Percentiles rank a stretch among this genome's conserved stretches.
These are phyloP conservation scores for Craseonycteris thonglongyai DNA, from an alignment of 2,113 vertebrate genomes.

Conservation along the genomic window DNA sequence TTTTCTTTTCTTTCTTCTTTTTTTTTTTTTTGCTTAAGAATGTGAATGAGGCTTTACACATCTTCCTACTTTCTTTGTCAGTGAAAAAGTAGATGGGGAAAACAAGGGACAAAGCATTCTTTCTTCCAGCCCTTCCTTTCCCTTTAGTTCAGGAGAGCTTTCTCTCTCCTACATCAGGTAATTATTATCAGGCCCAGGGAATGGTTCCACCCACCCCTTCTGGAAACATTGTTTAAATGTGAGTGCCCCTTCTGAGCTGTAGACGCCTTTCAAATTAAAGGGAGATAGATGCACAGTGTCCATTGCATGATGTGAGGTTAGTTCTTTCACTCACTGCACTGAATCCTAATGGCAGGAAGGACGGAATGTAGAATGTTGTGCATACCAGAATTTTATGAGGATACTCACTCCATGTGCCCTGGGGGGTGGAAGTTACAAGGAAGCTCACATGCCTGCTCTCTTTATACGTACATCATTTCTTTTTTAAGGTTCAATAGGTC, in stretches of 20 bases:
- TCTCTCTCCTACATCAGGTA: neutral
- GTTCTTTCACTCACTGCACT: slow-evolving; percentile 16
- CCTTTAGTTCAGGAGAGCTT: neutral
- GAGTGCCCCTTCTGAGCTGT: slow-evolving; percentile 15
- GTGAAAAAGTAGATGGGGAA: neutral
- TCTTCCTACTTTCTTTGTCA: neutral
- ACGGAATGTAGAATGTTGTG: slow-evolving; percentile 13
- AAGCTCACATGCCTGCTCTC: slow-evolving; percentile 47
- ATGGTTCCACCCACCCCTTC: neutral
- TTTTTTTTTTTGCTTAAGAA: neutral
- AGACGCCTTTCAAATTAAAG: slow-evolving; percentile 26
- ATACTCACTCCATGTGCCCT: slow-evolving; percentile 19
- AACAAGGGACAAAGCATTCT: neutral
- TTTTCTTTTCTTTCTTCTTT: too few relatives aligned
- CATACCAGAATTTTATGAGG: slow-evolving; percentile 40
- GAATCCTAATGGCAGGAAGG: slow-evolving; percentile 36
- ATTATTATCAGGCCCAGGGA: neutral
- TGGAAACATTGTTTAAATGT: slow-evolving; percentile 25
- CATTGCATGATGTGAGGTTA: neutral
- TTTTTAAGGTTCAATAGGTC: slow-evolving; percentile 31
- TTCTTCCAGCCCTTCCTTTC: neutral
- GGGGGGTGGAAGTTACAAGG: slow-evolving; percentile 26
- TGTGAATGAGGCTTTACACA: neutral
- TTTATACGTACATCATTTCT: slow-evolving; percentile 22
- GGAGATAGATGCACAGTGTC: too few relatives aligned